A percentile compares a stretch with the other conserved stretches of the same genome.
These are phyloP conservation scores for Calephelis virginiensis DNA, from an alignment of 1,140 invertebrate genomes.

Conservation along the genomic window DNA sequence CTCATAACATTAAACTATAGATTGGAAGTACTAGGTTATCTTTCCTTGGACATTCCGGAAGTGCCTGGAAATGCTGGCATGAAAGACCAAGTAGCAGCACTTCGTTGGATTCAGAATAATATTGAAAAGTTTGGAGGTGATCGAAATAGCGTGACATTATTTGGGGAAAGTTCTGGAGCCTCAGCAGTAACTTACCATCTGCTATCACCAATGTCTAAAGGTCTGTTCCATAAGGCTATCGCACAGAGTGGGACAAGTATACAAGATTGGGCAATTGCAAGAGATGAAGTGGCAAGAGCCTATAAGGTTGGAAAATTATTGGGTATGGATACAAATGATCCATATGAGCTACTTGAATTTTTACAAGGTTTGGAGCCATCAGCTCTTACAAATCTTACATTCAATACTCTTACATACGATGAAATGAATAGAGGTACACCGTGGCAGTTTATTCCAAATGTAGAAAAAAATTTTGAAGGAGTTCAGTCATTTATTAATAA, in stretches of 20 bases:
- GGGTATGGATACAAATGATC: constrained; percentile 62
- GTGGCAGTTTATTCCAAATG: constrained; percentile 49
- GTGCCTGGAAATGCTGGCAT: constrained; percentile 69
- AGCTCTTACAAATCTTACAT: constrained; percentile 26
- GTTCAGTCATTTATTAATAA: constrained; percentile 44
- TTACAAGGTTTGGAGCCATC: constrained; percentile 50
- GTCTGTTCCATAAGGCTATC: constrained; percentile 68
- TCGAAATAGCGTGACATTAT: constrained; percentile 83
- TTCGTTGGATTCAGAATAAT: constrained; percentile 63
- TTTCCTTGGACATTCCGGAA: constrained; percentile 78
- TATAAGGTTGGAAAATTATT: constrained; percentile 59
- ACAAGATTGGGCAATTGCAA: constrained; percentile 83
- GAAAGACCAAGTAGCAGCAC: constrained; percentile 80
- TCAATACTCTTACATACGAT: constrained; percentile 26
- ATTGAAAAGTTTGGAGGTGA: constrained; percentile 84
- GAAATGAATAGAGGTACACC: constrained; percentile 53
- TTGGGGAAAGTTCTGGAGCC: constrained; percentile 86
- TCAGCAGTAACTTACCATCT: constrained; percentile 83
- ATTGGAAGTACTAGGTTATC: constrained; percentile 72
- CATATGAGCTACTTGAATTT: constrained; percentile 60
- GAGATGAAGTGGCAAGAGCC: constrained; percentile 79
- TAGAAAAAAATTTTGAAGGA: constrained; percentile 51
- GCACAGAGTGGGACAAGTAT: constrained; percentile 82
- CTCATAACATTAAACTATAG: constrained; percentile 35
- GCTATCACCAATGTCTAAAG: constrained; percentile 81